phyloP scores from a whole-genome alignment of 64 coral and sea anemone genomes.

The Montipora cactus region DNA sequence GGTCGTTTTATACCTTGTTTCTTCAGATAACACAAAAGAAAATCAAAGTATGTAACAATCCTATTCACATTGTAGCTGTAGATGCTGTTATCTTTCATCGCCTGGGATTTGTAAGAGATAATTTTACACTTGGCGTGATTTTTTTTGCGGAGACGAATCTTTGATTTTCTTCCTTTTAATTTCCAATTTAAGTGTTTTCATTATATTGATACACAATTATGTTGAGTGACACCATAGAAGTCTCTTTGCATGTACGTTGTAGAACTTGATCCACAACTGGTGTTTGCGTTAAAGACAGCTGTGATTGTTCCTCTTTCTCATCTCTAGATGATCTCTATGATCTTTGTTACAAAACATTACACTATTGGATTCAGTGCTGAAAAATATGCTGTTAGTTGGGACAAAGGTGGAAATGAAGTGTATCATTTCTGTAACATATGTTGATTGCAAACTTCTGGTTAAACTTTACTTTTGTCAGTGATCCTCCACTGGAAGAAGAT shows the following conservation, averaged over 20 bases:
- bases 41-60: no score
- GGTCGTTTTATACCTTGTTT: not conserved
- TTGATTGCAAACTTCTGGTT: not conserved
- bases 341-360: no score
- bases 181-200: not conserved
- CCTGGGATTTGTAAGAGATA: not conserved
- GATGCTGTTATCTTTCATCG: not conserved
- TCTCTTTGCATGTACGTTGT: no score
- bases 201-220: no score
- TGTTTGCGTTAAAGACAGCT: not conserved
- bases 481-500: conserved; percentile 98
- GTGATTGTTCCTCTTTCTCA: no score
- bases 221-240: no score
- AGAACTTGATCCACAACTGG: not conserved
- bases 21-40: not conserved
- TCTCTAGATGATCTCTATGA: no score
- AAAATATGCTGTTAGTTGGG: no score
- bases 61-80: not conserved
- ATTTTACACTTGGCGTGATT: not conserved
- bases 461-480: conserved; percentile 45
- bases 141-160: not conserved
- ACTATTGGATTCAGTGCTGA: no score
- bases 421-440: no score
- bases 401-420: no score
- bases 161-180: not conserved